Base-by-base conservation (phyloP, 2,888 invertebrate species). In the Subacronicta megacephala region DNA sequence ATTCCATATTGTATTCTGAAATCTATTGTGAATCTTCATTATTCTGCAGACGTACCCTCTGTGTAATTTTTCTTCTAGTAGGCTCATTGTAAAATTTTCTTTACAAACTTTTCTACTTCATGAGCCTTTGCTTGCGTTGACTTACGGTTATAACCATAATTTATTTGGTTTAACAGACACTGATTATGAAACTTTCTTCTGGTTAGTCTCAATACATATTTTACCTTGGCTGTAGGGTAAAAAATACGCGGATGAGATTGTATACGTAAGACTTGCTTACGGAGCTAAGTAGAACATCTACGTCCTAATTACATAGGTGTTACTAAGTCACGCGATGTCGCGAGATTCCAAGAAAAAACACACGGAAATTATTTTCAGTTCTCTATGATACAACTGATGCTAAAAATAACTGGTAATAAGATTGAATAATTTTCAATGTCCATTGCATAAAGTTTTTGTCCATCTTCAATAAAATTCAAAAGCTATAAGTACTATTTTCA, bases 261-360 rank as follows among this genome's bases (percentile, higher is more conserved):
- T 40, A 31, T 42, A 61, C 51, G 51, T 64, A 75, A 64, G 40
- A 46, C 40, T 38, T 60, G 60, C 29, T 66, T 67, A 54, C 43
- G 13, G 20, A 72, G 20, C 43, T 54, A 52, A 61, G 49, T 64
- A 18, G 49, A 40, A 38, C 60, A 52, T 65, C 46, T 9, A 41
- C 49, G 54, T 69, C 60, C 66, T 74, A 72, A 72, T 74, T 70
- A 61, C 52, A 40, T 31, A 50, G 61, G 64, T 54, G 49, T 42
- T 56, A 57, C 49, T 35, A 58, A 65, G 61, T 54, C 70, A 77
- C 75, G 78, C 72, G 69, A 75, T 71, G 66, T 71, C 67, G 44
- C 62, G 58, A 62, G 53, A 70, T 63, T 41, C 12, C 29, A 26
- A 52, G 51, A 36, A 47, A 55, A 51, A 63, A 20, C 40, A 69